Evolutionary conservation across 2,888 invertebrate species (phyloP), one percentile per base, ranked within the genome.

Genomic region (Nineta flava): DNA sequence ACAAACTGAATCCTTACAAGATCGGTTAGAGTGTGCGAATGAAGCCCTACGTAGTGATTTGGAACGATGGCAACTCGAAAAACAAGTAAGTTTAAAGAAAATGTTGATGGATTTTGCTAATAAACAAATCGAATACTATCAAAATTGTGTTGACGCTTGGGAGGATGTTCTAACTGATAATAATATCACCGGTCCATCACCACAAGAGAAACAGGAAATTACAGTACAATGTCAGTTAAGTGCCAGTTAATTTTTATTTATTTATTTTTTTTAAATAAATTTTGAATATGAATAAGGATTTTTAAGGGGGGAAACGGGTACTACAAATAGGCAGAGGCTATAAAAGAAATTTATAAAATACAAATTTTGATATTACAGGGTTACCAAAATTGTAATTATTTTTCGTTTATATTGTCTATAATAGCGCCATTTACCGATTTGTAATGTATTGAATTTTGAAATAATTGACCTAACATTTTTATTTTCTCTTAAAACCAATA

Each of bases 31-130:
- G 60, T 79, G 79, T 58, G 79, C 81, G 0, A 81, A 81, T 60
- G 79, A 81, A 60, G 77, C 79, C 59, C 63, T 83, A 26, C 68
- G 78, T 47, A 78, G 81, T 41, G 82, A 83, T 61, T 64, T 81
- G 52, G 76, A 79, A 48, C 68, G 80, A 51, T 83, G 82, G 82
- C 76, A 79, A 54, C 59, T 67, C 32, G 79, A 78, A 55, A 82
- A 81, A 59, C 74, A 74, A 52, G 65, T 70, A 32, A 80, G 79
- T 61, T 61, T 83, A 47, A 79, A 78, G 59, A 72, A 71, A 53
- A 71, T 81, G 57, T 66, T 82, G 12, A 64, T 75, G 31, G 69
- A 72, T 54, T 74, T 79, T 67, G 77, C 79, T 9, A 76, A 79
- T 56, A 72, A 76, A 59, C 79, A 83, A 59, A 77, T 81, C 44